phyloP scores from a whole-genome alignment of 2,888 invertebrate genomes.

The Deilephila porcellus region DNA sequence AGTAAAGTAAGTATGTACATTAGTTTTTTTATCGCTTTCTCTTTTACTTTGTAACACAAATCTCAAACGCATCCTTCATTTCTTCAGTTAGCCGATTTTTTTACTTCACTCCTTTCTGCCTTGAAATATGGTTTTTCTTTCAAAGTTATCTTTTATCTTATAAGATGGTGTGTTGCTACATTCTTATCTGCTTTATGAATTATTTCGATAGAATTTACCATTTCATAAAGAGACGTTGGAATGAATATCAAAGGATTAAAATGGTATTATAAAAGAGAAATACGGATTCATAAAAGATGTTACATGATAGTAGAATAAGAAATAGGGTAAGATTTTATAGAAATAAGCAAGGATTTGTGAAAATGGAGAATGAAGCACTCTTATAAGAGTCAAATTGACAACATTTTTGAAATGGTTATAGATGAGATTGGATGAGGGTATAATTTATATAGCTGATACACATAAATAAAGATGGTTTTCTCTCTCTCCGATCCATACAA shows the following conservation, averaged over 20 bases:
- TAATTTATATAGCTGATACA: no score
- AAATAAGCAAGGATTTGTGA: neutral
- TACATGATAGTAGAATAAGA: neutral
- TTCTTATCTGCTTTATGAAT: slow-evolving; percentile 25
- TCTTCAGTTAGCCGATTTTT: slow-evolving; percentile 53
- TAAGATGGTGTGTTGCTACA: slow-evolving; percentile 23
- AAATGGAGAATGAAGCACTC: no score
- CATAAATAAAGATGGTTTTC: no score
- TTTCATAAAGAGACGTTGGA: neutral
- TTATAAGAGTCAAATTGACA: no score
- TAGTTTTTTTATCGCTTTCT: neutral
- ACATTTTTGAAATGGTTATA: no score
- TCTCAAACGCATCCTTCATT: slow-evolving; percentile 50
- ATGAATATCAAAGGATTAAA: neutral
- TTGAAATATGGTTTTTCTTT: slow-evolving; percentile 54
- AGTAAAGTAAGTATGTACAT: no score
- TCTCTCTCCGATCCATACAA: no score
- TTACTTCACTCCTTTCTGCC: slow-evolving; percentile 56
- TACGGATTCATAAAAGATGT: neutral
- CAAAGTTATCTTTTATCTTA: slow-evolving; percentile 42
- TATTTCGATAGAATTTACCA: slow-evolving; percentile 3
- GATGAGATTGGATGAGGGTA: no score
- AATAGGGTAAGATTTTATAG: neutral
- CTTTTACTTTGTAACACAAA: neutral
- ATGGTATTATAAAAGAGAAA: neutral